Conservation (phyloP, 2,113 vertebrate species). For the Silurus asotus region DNA sequence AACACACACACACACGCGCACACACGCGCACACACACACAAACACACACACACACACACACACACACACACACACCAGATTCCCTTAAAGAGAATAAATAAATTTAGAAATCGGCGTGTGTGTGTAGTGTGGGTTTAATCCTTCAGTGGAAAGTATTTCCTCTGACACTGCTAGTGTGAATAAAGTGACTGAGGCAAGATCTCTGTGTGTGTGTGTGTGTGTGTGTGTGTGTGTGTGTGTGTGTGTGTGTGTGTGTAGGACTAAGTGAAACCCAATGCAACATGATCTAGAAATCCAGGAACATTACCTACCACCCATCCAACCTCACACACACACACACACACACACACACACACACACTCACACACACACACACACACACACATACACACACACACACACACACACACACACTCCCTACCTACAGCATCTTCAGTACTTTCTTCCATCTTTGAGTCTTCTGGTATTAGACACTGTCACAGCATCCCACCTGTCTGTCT, state of each 20-base stretch:
- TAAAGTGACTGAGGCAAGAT: too few relatives aligned
- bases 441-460: slow-evolving; percentile 38
- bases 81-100: slow-evolving; percentile 4
- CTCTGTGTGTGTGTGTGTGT: not conserved
- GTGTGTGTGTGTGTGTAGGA: slow-evolving; percentile 16
- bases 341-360: slow-evolving; percentile 30
- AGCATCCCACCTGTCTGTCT: not conserved
- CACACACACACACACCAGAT: not conserved
- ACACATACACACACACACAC: slow-evolving; percentile 26
- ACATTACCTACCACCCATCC: not conserved
- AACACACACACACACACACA: not conserved
- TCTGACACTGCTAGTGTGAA: slow-evolving; percentile 1
- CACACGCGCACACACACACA: too few relatives aligned
- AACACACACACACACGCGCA: not conserved
- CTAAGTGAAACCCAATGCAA: slow-evolving; percentile 27
- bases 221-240: slow-evolving; percentile 26
- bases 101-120: not conserved
- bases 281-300: slow-evolving; percentile 29
- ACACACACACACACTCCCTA: slow-evolving; percentile 37
- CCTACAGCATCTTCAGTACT: slow-evolving; percentile 53
- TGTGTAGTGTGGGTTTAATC: slow-evolving; percentile 18
- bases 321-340: not conserved
- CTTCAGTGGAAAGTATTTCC: slow-evolving; percentile 38
- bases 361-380: slow-evolving; percentile 14
- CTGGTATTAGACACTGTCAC: slow-evolving; percentile 1